Base-by-base conservation (phyloP, 2,113 vertebrate genomes). In the Oxygymnocypris stewartii region DNA sequence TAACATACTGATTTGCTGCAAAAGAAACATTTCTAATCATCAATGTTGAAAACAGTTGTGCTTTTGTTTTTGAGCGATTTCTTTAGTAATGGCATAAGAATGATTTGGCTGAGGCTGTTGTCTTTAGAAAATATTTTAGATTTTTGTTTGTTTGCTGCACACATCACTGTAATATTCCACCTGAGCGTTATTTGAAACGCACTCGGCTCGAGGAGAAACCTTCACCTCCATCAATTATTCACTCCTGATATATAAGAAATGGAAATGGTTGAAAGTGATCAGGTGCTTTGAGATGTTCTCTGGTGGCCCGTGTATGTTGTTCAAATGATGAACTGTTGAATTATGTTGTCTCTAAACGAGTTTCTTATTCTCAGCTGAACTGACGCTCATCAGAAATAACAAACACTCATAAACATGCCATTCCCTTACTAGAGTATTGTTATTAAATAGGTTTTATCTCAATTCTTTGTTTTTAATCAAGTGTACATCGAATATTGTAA, bases 301-400 rank as follows among this genome's bases (percentile, higher is more conserved):
- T n/a, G 76, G 9, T 85, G 84, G 67, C 69, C 61, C 49, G 25
- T 51, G 85, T 82, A 47, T 61, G n/a, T 16, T 44, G 16, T 25
- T 67, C 31, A 37, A 23, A 23, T 44, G 82, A 69, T 51, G 57
- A 84, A 20, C 65, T n/a, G n/a, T n/a, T n/a, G n/a, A n/a, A n/a
- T n/a, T n/a, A n/a, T n/a, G n/a, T n/a, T n/a, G n/a, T n/a, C n/a
- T n/a, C n/a, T n/a, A n/a, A n/a, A n/a, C n/a, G n/a, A n/a, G 79
- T 86, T 86, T 88, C 35, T 37, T 80, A 6, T 69, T 69, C 18
- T 49, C 7, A 20, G 20, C 14, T 35, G 12, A 67, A 57, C 11
- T 76, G 71, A 79, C 28, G 12, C 31, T 25, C 54, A 40, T 73
- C 4, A 20, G 18, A 79, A 25, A 65, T 65, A 65, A 11, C 61